Conservation (phyloP, 1,140 invertebrate species). For the Campodea augens region DNA sequence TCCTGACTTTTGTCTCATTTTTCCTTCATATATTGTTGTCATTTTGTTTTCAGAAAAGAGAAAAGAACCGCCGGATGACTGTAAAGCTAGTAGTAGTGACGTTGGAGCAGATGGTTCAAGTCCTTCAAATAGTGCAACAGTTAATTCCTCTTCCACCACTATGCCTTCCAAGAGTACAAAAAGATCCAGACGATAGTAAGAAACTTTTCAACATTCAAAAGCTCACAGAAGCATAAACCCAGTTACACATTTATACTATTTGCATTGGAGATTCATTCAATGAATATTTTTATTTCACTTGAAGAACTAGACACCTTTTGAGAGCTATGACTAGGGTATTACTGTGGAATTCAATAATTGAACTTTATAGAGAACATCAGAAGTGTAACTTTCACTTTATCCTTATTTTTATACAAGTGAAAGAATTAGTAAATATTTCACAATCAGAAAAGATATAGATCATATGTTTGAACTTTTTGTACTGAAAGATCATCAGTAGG, state of each 20-base stretch:
- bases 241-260: neutral
- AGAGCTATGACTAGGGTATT: too few species aligned
- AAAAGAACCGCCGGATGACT: conserved; percentile 56
- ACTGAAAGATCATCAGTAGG: too few species aligned
- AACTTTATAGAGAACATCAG: too few species aligned
- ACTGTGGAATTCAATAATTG: too few species aligned
- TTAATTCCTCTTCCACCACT: conserved; percentile 32
- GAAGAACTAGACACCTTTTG: too few species aligned
- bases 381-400: too few species aligned
- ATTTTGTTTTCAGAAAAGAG: conserved; percentile 61
- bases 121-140: conserved; percentile 20
- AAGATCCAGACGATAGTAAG: conserved; percentile 57
- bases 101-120: conserved; percentile 22
- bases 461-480: too few species aligned
- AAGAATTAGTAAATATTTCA: too few species aligned
- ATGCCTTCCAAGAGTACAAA: conserved; percentile 37
- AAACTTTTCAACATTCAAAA: conserved; percentile 18
- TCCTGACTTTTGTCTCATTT: too few species aligned
- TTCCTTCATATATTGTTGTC: too few species aligned
- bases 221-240: neutral
- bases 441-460: too few species aligned
- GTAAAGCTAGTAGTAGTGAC: conserved; percentile 16
- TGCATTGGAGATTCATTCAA: neutral
- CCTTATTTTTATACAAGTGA: too few species aligned
- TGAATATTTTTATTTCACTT: neutral